Evolutionary conservation across 2,113 vertebrate species (phyloP), one percentile per base, ranked within the genome.

Genomic region (Paradisaea rubra): DNA sequence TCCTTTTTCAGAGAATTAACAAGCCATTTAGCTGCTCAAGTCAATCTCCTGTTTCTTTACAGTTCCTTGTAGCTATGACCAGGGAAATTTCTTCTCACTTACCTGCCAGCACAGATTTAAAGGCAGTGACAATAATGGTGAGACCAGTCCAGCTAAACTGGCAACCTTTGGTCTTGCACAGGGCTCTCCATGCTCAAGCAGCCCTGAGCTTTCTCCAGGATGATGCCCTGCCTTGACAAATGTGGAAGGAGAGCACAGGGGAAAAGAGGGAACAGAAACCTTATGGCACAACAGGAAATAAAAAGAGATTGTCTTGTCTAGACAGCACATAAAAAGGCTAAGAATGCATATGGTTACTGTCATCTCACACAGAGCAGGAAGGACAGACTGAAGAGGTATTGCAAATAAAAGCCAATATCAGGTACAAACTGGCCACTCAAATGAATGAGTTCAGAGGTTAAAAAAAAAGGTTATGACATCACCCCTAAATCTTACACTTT

Each of bases 121-220:
- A 82, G 27, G 8, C 27, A 71, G n/a, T 27, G 25, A 31, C 41
- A 65, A 17, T 0, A 82, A 21, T 2, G 44, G 28, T 44, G 37
- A 74, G 14, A 70, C 7, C 52, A 47, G 18, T 42, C 50, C 4
- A 0, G 4, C 56, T 47, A 4, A 1, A 1, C 12, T 3, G 14
- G 5, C 20, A 73, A 35, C 9, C 15, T 39, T n/a, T 65, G 45
- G 11, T 61, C 45, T 56, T 73, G 33, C 54, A 52, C 20, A 21
- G 61, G 37, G 14, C 44, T 85, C 11, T 50, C 20, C 11, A 11
- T 15, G 37, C 8, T 39, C 72, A 52, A 1, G 9, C 21, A 65
- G 37, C 27, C 39, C 28, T 13, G 37, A 42, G 14, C 50, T 61
- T 78, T 50, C 60, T 66, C 45, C 50, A n/a, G 45, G 27, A 69